These are phyloP conservation scores for Cybosia mesomella DNA, from an alignment of 2,888 invertebrate species.

Conservation along the genomic window DNA sequence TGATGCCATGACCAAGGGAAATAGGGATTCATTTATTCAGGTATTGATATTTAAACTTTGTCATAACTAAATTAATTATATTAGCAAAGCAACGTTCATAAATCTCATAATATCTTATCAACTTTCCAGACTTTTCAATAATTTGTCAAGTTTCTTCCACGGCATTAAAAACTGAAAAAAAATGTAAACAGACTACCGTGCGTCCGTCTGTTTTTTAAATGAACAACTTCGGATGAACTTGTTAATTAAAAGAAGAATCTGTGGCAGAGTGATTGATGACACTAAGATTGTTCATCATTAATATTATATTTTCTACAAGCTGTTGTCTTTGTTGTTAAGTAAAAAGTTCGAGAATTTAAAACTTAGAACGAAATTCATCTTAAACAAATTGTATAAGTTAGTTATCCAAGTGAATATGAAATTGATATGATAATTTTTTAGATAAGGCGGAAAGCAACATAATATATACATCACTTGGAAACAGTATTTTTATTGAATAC, in stretches of 20 bases:
- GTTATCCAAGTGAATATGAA: too few relatives aligned
- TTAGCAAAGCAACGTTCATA: slow-evolving; percentile 5
- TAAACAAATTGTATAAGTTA: too few relatives aligned
- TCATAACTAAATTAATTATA: background rate
- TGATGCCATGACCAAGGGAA: too few relatives aligned
- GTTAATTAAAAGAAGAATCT: slow-evolving; percentile 55
- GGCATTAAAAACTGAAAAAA: slow-evolving; percentile 20
- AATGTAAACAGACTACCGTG: slow-evolving; percentile 35
- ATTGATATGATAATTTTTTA: too few relatives aligned
- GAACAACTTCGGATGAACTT: slow-evolving; percentile 51
- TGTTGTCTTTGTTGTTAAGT: background rate
- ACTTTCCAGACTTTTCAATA: slow-evolving; percentile 14
- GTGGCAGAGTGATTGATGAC: slow-evolving; percentile 54
- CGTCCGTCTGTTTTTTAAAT: slow-evolving; percentile 49
- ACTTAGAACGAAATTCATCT: background rate
- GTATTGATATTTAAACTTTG: background rate
- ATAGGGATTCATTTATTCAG: too few relatives aligned
- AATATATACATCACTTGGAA: too few relatives aligned
- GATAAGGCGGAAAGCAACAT: too few relatives aligned
- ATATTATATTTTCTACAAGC: slow-evolving; percentile 4
- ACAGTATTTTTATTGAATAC: too few relatives aligned
- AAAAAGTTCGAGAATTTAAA: background rate
- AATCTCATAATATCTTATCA: slow-evolving; percentile 13
- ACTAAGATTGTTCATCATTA: slow-evolving; percentile 25
- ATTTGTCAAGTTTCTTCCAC: slow-evolving; percentile 9